These are phyloP conservation scores for Campopleginae sp. DNA, from an alignment of 2,888 invertebrate species.

Conservation along the genomic window DNA sequence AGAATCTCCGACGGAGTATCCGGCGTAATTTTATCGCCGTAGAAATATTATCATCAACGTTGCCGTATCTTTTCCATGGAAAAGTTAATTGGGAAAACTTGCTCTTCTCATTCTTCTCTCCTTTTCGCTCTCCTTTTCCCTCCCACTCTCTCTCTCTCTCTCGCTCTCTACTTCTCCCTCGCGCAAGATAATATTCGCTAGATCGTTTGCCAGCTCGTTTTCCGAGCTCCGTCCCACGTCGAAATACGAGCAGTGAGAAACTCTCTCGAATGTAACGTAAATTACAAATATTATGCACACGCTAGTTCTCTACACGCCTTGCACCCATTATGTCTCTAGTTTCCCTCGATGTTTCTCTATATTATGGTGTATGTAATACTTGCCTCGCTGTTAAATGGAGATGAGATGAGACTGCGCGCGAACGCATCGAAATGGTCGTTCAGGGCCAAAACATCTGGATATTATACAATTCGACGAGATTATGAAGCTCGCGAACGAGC, in stretches of 20 bases:
- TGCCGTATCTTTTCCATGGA: conserved; percentile 1
- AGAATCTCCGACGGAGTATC: background rate
- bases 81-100: conserved; percentile 57
- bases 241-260: conserved; percentile 35
- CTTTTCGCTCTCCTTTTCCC: background rate
- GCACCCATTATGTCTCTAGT: conserved; percentile 31
- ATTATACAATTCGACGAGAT: conserved; percentile 11
- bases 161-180: conserved; percentile 3
- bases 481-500: background rate
- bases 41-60: conserved; percentile 46
- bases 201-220: conserved; percentile 65
- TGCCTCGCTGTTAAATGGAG: conserved; percentile 47
- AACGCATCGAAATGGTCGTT: conserved; percentile 31
- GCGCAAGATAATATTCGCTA: conserved; percentile 71
- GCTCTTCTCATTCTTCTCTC: background rate
- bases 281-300: conserved; percentile 60
- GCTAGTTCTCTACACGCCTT: conserved; percentile 31
- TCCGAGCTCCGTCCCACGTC: conserved; percentile 62
- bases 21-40: conserved; percentile 10
- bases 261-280: conserved; percentile 56
- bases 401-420: conserved; percentile 45
- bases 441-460: conserved; percentile 16
- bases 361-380: conserved; percentile 15
- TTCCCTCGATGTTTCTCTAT: conserved; percentile 24
- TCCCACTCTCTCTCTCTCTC: background rate